These are phyloP conservation scores for Drosophila teissieri DNA, from an alignment of 1,140 invertebrate species.

Conservation along the genomic window DNA sequence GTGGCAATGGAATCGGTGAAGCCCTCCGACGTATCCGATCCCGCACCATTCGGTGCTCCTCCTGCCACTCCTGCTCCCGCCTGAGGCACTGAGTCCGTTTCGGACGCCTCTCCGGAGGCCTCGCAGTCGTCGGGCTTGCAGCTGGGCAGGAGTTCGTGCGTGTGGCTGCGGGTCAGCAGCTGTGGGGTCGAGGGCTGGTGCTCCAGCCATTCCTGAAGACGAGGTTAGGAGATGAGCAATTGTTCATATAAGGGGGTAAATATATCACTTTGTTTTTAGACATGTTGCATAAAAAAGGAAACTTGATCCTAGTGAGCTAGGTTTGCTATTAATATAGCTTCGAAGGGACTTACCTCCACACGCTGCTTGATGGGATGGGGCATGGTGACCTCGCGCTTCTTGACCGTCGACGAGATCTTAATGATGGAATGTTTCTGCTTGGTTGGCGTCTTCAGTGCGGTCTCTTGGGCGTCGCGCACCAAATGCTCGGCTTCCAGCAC, in stretches of 20 bases:
- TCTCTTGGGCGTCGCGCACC: constrained; percentile 82
- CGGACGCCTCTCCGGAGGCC: constrained; percentile 94
- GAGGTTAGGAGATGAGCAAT: background rate
- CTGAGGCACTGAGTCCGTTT: constrained; percentile 88
- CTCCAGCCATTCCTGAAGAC: constrained; percentile 78
- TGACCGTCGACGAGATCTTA: constrained; percentile 81
- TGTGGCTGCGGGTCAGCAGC: constrained; percentile 52
- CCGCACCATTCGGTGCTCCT: constrained; percentile 71
- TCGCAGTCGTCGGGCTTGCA: constrained; percentile 88
- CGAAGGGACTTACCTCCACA: constrained; percentile 67
- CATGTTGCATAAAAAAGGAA: too few relatives aligned
- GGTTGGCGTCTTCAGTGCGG: constrained; percentile 80
- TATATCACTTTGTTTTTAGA: too few relatives aligned
- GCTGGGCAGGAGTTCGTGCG: constrained; percentile 30
- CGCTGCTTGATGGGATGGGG: constrained; percentile 78
- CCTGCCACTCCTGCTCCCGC: constrained; percentile 19
- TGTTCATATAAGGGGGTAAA: too few relatives aligned
- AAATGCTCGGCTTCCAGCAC: constrained; percentile 84
- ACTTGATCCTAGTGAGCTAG: too few relatives aligned
- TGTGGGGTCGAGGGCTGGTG: constrained; percentile 72
- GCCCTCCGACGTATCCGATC: constrained; percentile 90
- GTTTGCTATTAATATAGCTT: too few relatives aligned
- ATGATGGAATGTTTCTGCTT: constrained; percentile 84
- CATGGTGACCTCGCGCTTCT: constrained; percentile 80
- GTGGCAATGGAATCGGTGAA: constrained; percentile 88